Evolutionary conservation across 2,113 vertebrate genomes (phyloP).

Genomic region (Montifringilla adamsi): DNA sequence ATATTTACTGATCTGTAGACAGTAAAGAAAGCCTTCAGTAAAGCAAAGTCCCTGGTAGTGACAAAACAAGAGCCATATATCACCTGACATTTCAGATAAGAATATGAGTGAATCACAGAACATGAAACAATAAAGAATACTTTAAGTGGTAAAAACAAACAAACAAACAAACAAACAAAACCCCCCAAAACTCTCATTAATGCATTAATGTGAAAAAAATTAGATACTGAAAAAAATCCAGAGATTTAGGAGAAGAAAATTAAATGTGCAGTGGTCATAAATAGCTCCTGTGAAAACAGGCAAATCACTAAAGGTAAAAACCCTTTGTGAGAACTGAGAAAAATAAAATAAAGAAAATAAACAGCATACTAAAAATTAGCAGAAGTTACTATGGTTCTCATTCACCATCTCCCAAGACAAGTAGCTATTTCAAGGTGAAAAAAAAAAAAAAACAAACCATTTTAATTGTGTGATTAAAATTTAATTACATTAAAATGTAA

Average conservation of each 20-base stretch:
- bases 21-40: background rate
- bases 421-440: background rate
- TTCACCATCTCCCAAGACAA: background rate
- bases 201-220: background rate
- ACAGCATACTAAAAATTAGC: background rate
- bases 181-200: background rate
- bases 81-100: background rate
- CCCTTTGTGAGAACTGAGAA: background rate
- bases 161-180: background rate
- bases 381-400: background rate
- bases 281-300: background rate
- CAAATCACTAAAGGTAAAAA: background rate
- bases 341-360: background rate
- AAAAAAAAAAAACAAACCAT: rapidly evolving
- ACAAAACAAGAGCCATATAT: background rate
- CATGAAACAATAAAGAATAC: background rate
- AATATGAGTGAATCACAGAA: background rate
- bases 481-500: background rate
- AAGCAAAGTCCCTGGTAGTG: background rate
- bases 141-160: background rate
- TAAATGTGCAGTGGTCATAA: background rate
- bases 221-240: background rate
- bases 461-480: background rate
- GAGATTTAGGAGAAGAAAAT: background rate
- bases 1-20: background rate